Evolutionary conservation across 2,888 invertebrate species (phyloP), one percentile per base, ranked within the genome.

Genomic region (Philhelius pedissequus): DNA sequence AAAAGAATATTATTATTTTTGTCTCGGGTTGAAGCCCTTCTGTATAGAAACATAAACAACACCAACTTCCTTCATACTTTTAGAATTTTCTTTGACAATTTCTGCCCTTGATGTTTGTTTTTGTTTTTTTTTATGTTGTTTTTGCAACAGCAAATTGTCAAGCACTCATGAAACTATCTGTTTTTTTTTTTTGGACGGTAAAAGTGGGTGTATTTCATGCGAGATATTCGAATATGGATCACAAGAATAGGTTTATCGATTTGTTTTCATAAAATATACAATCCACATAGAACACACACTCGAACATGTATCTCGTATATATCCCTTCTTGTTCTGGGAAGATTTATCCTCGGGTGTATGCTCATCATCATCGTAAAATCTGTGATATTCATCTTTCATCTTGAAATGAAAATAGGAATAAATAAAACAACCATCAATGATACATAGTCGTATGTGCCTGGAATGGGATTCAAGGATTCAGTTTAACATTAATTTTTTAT

Each of bases 281-380:
- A 35, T 45, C 20, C 70, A 70, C 40, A 52, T 35, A 32, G 35
- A 22, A 32, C 32, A 58, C 22, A 9, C 22, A 25, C 48, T n/a
- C 18, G 6, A 3, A 13, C 20, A 8, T 38, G 11, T 20, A 25
- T 9, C 18, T 4, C 6, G 8, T 30, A 11, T 15, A 22, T 71
- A 18, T 30, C 48, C 22, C 13, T 43, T 78, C 38, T 71, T 40
- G 25, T 32, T 43, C 54, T 20, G 25, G 43, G 11, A 71, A 60
- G 68, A 71, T 40, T 60, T 77, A 82, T 77, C 68, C 77, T 64
- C 77, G 66, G 73, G 73, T 82, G 71, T 73, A 73, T 82, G 58
- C 40, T 64, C 64, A 64, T 64, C 64, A 76, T 76, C 82, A 73
- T 76, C 82, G 82, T 77, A 82, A 73, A 82, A 77, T 54, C 54